A percentile compares a stretch with the other conserved stretches of the same genome.
phyloP scores from a whole-genome alignment of 2,888 invertebrate species.

The Lasioglossum morio region DNA sequence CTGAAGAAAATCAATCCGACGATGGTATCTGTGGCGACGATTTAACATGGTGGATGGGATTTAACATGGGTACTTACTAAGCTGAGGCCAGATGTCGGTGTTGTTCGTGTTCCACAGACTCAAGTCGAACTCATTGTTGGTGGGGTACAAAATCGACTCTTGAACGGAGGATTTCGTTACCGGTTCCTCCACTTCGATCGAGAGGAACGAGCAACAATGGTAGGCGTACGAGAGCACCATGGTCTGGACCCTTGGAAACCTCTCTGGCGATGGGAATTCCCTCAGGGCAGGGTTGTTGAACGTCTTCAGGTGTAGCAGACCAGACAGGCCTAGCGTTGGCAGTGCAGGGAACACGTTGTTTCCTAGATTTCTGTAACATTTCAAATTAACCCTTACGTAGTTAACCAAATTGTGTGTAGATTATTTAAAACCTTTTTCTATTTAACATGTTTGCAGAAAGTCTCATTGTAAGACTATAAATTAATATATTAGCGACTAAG shows the following conservation, averaged over 20 bases:
- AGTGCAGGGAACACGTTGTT: conserved; percentile 94
- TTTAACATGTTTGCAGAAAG: too few species aligned
- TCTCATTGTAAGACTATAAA: too few species aligned
- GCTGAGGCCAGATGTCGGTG: conserved; percentile 93
- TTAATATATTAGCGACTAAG: too few species aligned
- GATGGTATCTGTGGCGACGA: conserved; percentile 25
- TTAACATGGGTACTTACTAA: conserved; percentile 87
- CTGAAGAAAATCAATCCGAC: neutral
- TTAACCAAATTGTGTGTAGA: too few species aligned
- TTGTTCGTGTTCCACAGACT: conserved; percentile 92
- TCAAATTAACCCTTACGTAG: too few species aligned
- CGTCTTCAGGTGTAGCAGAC: conserved; percentile 93
- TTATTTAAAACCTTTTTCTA: too few species aligned
- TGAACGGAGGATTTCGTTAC: conserved; percentile 84
- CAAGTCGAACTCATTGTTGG: conserved; percentile 89
- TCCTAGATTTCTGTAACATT: conserved; percentile 92
- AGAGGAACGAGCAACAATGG: conserved; percentile 96
- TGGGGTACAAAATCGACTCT: conserved; percentile 90
- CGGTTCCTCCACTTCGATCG: conserved; percentile 84
- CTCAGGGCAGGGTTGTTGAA: conserved; percentile 95
- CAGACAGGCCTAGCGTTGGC: conserved; percentile 92
- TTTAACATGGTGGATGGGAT: neutral
- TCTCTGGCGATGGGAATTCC: conserved; percentile 94
- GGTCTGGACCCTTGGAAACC: conserved; percentile 94
- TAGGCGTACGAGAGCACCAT: conserved; percentile 97